Percentiles rank a stretch among this genome's conserved stretches.
These are phyloP conservation scores for Poecilobothrus nobilitatus DNA, from an alignment of 2,888 invertebrate genomes.

Conservation along the genomic window DNA sequence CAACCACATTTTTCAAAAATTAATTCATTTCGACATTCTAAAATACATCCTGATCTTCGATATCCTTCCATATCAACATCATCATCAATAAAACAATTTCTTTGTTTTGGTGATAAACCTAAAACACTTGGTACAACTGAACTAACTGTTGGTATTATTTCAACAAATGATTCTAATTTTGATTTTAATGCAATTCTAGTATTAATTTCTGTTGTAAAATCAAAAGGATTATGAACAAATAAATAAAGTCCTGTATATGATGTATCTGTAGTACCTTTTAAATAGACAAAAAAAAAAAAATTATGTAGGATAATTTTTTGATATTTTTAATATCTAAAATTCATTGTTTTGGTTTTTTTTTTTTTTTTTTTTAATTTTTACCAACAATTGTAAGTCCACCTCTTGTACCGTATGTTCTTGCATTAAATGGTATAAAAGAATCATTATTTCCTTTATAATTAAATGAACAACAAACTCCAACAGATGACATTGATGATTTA, in stretches of 20 bases:
- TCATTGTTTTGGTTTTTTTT: no score
- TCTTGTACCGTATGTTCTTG: slow-evolving; percentile 39
- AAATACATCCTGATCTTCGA: slow-evolving; percentile 37
- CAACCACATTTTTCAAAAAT: slow-evolving; percentile 37
- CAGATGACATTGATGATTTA: slow-evolving; percentile 36
- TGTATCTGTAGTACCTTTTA: neutral
- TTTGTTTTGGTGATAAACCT: slow-evolving; percentile 34
- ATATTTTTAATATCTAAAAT: no score
- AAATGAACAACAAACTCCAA: slow-evolving; percentile 42
- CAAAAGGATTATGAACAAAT: slow-evolving; percentile 41
- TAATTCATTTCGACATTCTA: slow-evolving; percentile 35
- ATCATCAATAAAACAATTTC: slow-evolving; percentile 38
- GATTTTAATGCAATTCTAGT: slow-evolving; percentile 38
- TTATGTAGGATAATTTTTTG: no score
- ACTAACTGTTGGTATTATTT: slow-evolving; percentile 38
- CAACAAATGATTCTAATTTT: slow-evolving; percentile 40
- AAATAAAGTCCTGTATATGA: slow-evolving; percentile 36
- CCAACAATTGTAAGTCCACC: slow-evolving; percentile 39
- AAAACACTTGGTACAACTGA: slow-evolving; percentile 38
- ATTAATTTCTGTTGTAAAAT: slow-evolving; percentile 38
- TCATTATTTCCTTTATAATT: slow-evolving; percentile 40
- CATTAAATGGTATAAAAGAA: slow-evolving; percentile 37
- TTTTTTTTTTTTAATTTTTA: slow-evolving; percentile 22
- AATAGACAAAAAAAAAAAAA: no score
- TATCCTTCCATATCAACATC: slow-evolving; percentile 35